These are phyloP conservation scores for Tholera decimalis DNA, from an alignment of 2,888 invertebrate species.

Conservation along the genomic window DNA sequence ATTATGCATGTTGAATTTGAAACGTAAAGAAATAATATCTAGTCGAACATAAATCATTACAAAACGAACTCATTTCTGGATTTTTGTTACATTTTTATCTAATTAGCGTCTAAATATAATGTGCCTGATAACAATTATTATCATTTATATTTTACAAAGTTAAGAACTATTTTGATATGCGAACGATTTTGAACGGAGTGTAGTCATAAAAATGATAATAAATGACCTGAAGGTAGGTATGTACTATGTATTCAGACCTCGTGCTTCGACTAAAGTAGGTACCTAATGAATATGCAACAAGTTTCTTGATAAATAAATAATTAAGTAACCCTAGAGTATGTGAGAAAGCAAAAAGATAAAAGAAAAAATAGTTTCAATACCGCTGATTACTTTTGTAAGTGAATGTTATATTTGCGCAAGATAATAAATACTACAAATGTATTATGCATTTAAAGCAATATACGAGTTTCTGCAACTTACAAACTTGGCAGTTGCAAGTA, in stretches of 20 bases:
- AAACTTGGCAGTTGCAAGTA: background rate
- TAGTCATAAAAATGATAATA: conserved; percentile 39
- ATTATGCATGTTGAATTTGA: conserved; percentile 5
- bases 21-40: conserved; percentile 5
- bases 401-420: conserved; percentile 46
- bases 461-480: conserved; percentile 7
- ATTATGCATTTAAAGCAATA: conserved; percentile 32
- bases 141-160: conserved; percentile 34
- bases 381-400: conserved; percentile 42
- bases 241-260: background rate
- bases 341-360: conserved; percentile 38
- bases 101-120: conserved; percentile 15
- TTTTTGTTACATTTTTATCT: conserved; percentile 24
- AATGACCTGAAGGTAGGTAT: conserved; percentile 13
- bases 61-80: conserved; percentile 5
- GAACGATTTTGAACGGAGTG: conserved; percentile 35
- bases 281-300: conserved; percentile 45
- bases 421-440: conserved; percentile 30
- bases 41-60: conserved; percentile 3
- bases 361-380: conserved; percentile 9
- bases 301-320: conserved; percentile 37
- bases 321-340: conserved; percentile 43
- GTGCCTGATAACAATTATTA: conserved; percentile 49
- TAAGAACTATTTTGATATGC: conserved; percentile 35
- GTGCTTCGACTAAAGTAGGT: conserved; percentile 23